A percentile compares a stretch with the other conserved stretches of the same genome.
Evolutionary conservation across 2,797 vertebrate genomes (phyloP).

Genomic region (Cyprinella venusta): DNA sequence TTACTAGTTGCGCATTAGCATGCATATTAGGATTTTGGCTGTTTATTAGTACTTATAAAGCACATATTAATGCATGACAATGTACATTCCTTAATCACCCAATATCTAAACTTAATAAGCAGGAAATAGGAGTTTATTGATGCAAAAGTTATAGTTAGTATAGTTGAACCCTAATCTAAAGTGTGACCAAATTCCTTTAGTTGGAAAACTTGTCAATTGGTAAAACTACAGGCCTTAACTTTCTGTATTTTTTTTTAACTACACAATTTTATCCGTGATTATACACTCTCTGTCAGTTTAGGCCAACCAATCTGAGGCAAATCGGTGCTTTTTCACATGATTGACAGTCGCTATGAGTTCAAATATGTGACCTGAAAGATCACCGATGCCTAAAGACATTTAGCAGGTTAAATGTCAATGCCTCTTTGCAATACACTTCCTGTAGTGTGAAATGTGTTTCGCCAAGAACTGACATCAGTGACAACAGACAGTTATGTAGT

Average conservation of each 20-base stretch:
- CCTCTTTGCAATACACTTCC: background rate
- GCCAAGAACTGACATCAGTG: background rate
- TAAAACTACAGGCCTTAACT: background rate
- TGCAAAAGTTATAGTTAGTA: too few relatives aligned
- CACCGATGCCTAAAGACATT: background rate
- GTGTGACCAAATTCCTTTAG: background rate
- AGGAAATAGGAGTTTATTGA: background rate
- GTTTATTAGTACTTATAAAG: background rate
- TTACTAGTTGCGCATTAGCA: background rate
- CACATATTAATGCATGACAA: background rate
- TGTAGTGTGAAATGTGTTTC: background rate
- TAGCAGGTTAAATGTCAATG: background rate
- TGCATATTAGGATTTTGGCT: background rate
- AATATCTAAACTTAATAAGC: background rate
- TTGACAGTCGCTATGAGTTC: too few relatives aligned
- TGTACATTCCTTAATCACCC: background rate
- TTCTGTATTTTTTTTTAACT: background rate
- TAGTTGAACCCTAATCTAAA: background rate
- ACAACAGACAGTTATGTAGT: background rate
- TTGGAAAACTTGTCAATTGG: background rate
- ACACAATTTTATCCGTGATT: background rate
- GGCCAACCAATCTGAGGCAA: background rate
- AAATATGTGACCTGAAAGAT: background rate
- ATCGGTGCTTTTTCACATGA: background rate
- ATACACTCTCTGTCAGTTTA: background rate